Base-by-base conservation (phyloP, 1,140 invertebrate species). In the Phthorimaea operculella region DNA sequence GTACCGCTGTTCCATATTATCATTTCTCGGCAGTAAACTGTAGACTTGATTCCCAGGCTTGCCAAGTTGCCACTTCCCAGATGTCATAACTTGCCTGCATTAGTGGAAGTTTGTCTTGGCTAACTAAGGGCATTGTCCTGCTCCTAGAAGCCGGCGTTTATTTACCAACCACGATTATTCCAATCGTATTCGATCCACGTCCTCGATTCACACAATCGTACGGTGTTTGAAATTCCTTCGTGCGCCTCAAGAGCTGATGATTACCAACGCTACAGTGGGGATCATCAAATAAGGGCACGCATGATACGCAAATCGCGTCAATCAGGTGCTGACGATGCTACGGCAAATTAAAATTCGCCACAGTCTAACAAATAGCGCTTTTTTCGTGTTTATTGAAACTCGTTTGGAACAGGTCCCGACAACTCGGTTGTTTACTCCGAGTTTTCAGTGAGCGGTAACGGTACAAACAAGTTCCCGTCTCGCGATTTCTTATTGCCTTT, bases 161-260 rank as follows among this genome's bases (percentile, higher is more conserved):
- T 78, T 74, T 76, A 76, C 71, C 65, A 68, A 64, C 56, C 62
- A 63, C 68, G 60, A 74, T 68, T 57, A 50, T 54, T 63, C 66
- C 56, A 71, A 70, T 65, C 55, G 63, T 69, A 84, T 84, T 81
- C 78, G 68, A 72, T 76, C 55, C 81, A 81, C 81, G 81, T 81
- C 66, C 70, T 60, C 69, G 66, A 79, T 82, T 82, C 78, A 77
- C 76, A 80, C 79, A 79, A 79, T 66, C 68, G 63, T 74, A 76
- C 72, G 65, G 70, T 73, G 62, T 66, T 76, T 72, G 68, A 67
- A 75, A 80, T 83, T 76, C 77, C 65, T 66, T 60, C 47, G 36
- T 39, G 36, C n/a, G 21, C 21, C 21, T 28, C 2, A 28, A 28
- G 21, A 28, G 21, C 21, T 28, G 21, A 28, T 28, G 21, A 28